These are phyloP conservation scores for Bellardia bayeri DNA, from an alignment of 2,888 invertebrate genomes.

Conservation along the genomic window DNA sequence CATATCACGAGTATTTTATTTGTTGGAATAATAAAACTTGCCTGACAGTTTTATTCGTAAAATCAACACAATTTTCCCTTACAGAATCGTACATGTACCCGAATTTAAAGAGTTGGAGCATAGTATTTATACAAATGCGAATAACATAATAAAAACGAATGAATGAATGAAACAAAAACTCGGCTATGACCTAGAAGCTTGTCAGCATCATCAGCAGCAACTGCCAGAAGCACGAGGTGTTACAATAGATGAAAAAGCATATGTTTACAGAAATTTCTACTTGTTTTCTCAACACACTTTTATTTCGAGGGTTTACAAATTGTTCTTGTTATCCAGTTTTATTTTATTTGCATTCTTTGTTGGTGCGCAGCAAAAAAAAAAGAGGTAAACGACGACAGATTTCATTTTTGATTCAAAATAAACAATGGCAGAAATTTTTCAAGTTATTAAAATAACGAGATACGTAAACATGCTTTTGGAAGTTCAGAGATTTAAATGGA, in stretches of 20 bases:
- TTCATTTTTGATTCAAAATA: conserved; percentile 42
- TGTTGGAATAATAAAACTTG: conserved; percentile 49
- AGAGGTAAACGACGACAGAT: conserved; percentile 30
- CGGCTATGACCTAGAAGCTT: conserved; percentile 62
- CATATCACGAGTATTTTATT: conserved; percentile 27
- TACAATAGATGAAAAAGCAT: conserved; percentile 51
- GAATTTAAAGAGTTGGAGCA: neutral
- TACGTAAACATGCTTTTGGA: neutral
- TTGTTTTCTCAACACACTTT: conserved; percentile 41
- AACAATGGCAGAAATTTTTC: conserved; percentile 7
- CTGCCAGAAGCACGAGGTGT: conserved; percentile 34
- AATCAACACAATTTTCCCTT: conserved; percentile 48
- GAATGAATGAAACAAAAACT: conserved; percentile 9
- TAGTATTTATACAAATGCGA: neutral
- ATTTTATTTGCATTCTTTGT: neutral
- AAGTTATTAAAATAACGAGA: conserved; percentile 36
- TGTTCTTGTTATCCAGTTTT: conserved; percentile 27
- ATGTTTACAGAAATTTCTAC: conserved; percentile 36
- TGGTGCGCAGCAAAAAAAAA: neutral
- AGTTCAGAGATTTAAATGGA: conserved; percentile 15
- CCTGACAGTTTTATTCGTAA: conserved; percentile 61
- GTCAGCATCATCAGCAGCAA: conserved; percentile 48
- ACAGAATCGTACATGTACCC: neutral
- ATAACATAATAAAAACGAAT: neutral
- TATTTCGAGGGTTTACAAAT: conserved; percentile 27